Evolutionary conservation across 2,888 invertebrate genomes (phyloP), one percentile per base, ranked within the genome.

Genomic region (Automeris io): DNA sequence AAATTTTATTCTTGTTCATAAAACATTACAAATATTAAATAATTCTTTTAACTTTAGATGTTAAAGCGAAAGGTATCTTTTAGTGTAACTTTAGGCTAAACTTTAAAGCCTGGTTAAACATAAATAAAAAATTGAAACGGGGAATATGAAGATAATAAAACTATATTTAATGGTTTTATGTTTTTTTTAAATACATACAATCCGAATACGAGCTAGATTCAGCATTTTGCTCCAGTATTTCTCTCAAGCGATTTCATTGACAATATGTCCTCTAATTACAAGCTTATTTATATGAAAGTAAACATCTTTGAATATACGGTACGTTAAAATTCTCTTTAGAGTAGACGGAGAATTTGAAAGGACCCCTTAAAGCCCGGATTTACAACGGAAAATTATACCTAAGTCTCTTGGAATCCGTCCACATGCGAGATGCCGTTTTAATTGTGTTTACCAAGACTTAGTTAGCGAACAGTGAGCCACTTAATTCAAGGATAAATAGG

Each of bases 361-460:
- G 69, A 49, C 58, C 65, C 54, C 57, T 62, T 58, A 68, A 71
- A 73, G 61, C 70, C 63, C 51, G 69, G 72, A 71, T 72, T 76
- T 71, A 69, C 71, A 62, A 59, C 56, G 61, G 67, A 67, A 75
- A 76, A 80, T 76, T 75, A 75, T 72, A 69, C 68, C 61, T 66
- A 71, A 78, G 66, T 67, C 72, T 59, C 53, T 63, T 57, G 60
- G 59, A 71, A 70, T 70, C 68, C 67, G 57, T 66, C 68, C 75
- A 78, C 71, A 76, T 66, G 68, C 70, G 69, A 69, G 70, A 79
- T 75, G 67, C 61, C 66, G 57, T 70, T 76, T 80, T 79, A 78
- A 81, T 80, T 80, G 75, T 78, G 74, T 79, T 80, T 79, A 66
- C 71, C 48, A 54, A 70, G 74, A 73, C 73, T 70, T 70, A 69